These are phyloP conservation scores for Tachystola acroxantha DNA, from an alignment of 2,888 invertebrate species.

Conservation along the genomic window DNA sequence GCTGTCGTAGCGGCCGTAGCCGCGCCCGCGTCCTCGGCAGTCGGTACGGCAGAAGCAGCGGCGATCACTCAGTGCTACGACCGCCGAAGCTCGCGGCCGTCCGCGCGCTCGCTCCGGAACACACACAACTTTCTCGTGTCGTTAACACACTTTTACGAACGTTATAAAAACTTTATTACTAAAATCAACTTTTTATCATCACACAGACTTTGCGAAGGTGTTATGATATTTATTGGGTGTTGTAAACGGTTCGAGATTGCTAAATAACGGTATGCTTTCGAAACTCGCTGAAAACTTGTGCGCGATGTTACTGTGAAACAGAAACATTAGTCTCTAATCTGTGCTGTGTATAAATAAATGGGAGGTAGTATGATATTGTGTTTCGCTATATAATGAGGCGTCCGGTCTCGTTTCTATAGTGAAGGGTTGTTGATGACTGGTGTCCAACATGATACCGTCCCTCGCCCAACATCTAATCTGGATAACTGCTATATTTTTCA, in stretches of 20 bases:
- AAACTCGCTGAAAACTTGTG: background rate
- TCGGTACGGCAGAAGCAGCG: constrained; percentile 18
- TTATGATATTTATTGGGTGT: constrained; percentile 22
- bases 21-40: constrained; percentile 28
- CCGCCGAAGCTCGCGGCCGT: constrained; percentile 44
- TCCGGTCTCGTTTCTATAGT: constrained; percentile 3
- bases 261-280: background rate
- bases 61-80: constrained; percentile 50
- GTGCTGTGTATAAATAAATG: constrained; percentile 3
- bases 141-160: constrained; percentile 49
- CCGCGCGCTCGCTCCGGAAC: constrained; percentile 32
- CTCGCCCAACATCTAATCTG: constrained; percentile 41
- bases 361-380: background rate
- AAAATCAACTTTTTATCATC: constrained; percentile 24
- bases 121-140: constrained; percentile 45
- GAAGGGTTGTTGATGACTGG: constrained; percentile 7
- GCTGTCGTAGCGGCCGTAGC: constrained; percentile 27
- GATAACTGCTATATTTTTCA: constrained; percentile 43
- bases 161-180: constrained; percentile 45
- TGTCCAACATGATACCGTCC: constrained; percentile 34
- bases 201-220: constrained; percentile 1
- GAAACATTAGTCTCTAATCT: no score
- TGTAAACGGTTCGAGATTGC: constrained; percentile 15
- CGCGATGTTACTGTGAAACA: background rate
- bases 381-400: constrained; percentile 1